Evolutionary conservation across 2,797 vertebrate genomes (phyloP), one percentile per base, ranked within the genome.

Genomic region (Myoxocephalus aenaeus): DNA sequence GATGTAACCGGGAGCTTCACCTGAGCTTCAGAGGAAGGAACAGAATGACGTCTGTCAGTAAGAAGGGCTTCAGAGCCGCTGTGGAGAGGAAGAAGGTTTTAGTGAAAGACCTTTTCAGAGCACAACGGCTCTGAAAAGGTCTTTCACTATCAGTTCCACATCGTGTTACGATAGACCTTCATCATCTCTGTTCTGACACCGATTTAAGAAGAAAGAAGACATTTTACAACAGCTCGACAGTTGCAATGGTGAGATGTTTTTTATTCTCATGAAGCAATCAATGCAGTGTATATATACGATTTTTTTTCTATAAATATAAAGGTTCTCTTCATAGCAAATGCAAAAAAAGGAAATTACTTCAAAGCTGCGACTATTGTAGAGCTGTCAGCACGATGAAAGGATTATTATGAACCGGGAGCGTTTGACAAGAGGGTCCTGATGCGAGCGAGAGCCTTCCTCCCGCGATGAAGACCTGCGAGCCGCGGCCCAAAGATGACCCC

Each of bases 231-330:
- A 10, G 40, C 51, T 58, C 54, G 53, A 69, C 62, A 64, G 88
- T 96, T 96, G 96, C 89, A 96, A 95, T 95, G 94, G 90, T 94
- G 95, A 95, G 90, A 95, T 90, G 46, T 3, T 81, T 96, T 97
- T 96, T 97, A 93, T 94, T 98, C 93, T 96, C 96, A 90, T 94
- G 95, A 95, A 90, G 94, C 96, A 97, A 96, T 96, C 96, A 96
- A 95, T 94, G 96, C 91, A 94, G 90, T 86, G 95, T 96, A 96
- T 96, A 97, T 97, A 96, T 96, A 96, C 95, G 96, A 95, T 86
- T 95, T 96, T 95, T 96, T 96, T 96, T 94, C 96, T 97, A 98
- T 97, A 97, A 98, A 98, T 98, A 97, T 98, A 98, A 96, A 98
- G 93, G 95, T 95, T 96, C 94, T 96, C 94, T 95, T 96, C 94